Percentiles rank a stretch among this genome's conserved stretches.
These are phyloP conservation scores for Cephus rjabovi DNA, from an alignment of 2,888 invertebrate species.

Conservation along the genomic window DNA sequence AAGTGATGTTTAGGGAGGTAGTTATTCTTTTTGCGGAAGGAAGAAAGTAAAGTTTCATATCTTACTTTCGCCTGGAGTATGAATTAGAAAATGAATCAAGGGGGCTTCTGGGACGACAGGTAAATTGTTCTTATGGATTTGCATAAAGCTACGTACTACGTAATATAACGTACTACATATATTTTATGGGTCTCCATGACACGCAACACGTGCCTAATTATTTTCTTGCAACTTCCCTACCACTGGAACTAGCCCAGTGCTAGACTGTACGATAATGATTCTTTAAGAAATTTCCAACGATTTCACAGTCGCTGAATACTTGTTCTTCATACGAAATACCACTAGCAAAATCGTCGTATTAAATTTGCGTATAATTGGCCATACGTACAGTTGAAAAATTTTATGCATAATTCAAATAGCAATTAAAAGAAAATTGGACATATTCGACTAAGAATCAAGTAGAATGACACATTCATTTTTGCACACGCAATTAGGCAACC, in stretches of 20 bases:
- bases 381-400: too few species aligned
- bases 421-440: too few species aligned
- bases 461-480: too few species aligned
- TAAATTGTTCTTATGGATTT: neutral
- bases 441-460: too few species aligned
- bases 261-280: slow-evolving; percentile 24
- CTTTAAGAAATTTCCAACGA: slow-evolving; percentile 19
- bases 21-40: too few species aligned
- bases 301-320: slow-evolving; percentile 37
- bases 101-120: neutral
- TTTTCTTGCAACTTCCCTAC: slow-evolving; percentile 46
- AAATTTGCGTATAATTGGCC: neutral
- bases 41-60: too few species aligned
- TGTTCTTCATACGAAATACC: slow-evolving; percentile 20
- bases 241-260: slow-evolving; percentile 5
- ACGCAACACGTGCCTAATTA: slow-evolving; percentile 60
- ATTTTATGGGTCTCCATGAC: slow-evolving; percentile 30
- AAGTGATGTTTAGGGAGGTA: neutral
- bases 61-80: too few species aligned
- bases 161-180: slow-evolving; percentile 4
- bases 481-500: too few species aligned
- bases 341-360: neutral
- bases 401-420: too few species aligned
- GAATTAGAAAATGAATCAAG: too few species aligned
- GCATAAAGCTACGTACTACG: neutral